phyloP scores from a whole-genome alignment of 2,113 vertebrate species.

The Hemibagrus wyckioides region DNA sequence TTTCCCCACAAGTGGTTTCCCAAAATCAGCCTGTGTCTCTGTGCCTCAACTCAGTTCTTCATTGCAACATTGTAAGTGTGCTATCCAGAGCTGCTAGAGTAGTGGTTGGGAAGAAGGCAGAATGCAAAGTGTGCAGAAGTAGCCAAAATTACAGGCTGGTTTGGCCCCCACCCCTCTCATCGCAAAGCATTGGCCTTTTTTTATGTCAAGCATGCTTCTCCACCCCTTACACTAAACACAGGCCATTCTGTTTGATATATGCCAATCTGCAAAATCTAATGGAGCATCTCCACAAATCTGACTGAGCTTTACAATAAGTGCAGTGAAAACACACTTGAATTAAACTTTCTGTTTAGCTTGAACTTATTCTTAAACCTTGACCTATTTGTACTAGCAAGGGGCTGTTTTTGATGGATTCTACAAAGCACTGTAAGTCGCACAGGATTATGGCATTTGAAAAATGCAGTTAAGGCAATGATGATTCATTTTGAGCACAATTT shows the following conservation, averaged over 20 bases:
- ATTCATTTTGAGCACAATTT: background rate
- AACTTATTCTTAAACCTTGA: background rate
- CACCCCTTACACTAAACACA: background rate
- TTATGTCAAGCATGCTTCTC: conserved; percentile 36
- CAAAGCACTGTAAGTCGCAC: background rate
- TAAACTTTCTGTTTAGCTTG: background rate
- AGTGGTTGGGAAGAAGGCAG: conserved; percentile 24
- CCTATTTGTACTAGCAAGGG: background rate
- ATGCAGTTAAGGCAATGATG: background rate
- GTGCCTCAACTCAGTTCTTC: conserved; percentile 18
- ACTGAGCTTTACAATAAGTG: background rate
- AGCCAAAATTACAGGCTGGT: conserved; percentile 47
- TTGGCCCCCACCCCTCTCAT: conserved; percentile 39
- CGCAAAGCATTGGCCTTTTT: conserved; percentile 32
- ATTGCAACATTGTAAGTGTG: background rate
- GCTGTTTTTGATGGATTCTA: background rate
- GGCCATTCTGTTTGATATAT: background rate
- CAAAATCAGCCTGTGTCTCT: conserved; percentile 12
- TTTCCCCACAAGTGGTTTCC: conserved; percentile 44
- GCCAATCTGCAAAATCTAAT: background rate
- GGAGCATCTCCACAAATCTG: background rate
- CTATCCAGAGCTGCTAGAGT: background rate
- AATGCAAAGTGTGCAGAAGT: conserved; percentile 29
- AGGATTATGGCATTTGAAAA: background rate
- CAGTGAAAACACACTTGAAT: background rate